These are phyloP conservation scores for Pomatostomus ruficeps DNA, from an alignment of 2,113 vertebrate species.

Conservation along the genomic window DNA sequence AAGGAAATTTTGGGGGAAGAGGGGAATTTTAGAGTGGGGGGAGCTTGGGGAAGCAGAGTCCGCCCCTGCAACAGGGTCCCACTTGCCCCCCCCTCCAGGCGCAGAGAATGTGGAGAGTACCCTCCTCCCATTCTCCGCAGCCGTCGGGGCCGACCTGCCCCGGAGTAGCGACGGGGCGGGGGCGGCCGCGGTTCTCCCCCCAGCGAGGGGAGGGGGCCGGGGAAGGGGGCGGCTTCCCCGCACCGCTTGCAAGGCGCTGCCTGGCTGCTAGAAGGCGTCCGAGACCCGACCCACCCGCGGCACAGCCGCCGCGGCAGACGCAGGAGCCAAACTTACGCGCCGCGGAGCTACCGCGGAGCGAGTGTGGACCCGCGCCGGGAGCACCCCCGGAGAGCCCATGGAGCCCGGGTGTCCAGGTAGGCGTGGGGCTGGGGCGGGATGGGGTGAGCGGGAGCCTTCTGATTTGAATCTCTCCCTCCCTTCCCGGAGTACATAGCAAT, in stretches of 20 bases:
- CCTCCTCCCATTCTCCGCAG: neutral
- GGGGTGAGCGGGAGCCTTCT: fast-evolving
- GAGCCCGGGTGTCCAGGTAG: neutral
- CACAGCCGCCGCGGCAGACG: neutral
- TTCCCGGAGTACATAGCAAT: fast-evolving
- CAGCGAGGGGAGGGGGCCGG: neutral
- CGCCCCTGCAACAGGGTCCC: neutral
- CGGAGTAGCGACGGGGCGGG: neutral
- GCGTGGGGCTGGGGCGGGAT: neutral
- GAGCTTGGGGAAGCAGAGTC: neutral
- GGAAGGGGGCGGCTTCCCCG: neutral
- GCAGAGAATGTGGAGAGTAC: neutral
- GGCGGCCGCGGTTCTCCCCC: neutral
- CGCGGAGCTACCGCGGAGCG: neutral
- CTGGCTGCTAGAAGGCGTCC: slow-evolving; percentile 46
- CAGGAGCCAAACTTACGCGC: neutral
- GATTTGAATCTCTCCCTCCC: neutral
- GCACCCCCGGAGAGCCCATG: neutral
- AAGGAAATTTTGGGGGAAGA: neutral
- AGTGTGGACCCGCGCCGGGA: neutral
- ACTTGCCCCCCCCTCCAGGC: neutral
- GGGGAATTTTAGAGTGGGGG: neutral
- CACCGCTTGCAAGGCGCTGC: slow-evolving; percentile 20
- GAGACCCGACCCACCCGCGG: slow-evolving; percentile 24
- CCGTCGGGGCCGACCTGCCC: neutral